Percentiles rank a stretch among this genome's conserved stretches.
Evolutionary conservation across 2,797 vertebrate genomes (phyloP).

Genomic region (Falco cherrug): DNA sequence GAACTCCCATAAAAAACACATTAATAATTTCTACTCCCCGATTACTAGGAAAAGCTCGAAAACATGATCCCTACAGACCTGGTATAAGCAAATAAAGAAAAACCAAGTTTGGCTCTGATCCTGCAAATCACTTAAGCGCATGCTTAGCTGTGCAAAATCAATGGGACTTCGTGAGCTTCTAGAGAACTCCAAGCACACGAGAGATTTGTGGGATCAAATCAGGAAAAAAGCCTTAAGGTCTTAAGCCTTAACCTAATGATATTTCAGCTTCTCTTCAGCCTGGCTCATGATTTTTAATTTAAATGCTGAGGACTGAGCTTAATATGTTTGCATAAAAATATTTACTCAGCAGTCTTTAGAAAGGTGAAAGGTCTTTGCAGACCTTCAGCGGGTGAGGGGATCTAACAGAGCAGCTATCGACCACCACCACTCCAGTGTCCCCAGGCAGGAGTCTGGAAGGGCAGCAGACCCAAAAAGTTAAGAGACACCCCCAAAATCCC

Average conservation of each 20-base stretch:
- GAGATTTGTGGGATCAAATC: constrained; percentile 38
- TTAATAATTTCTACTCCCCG: neutral
- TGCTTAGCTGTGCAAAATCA: constrained; percentile 31
- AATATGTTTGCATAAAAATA: neutral
- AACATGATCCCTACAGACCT: neutral
- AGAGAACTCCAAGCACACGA: neutral
- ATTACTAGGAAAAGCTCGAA: neutral
- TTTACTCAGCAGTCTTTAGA: neutral
- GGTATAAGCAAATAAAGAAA: constrained; percentile 29
- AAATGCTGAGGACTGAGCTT: neutral
- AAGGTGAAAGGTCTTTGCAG: neutral
- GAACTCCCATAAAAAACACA: neutral
- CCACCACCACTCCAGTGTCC: too few species aligned
- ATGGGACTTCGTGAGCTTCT: constrained; percentile 7
- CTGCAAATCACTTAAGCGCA: constrained; percentile 41
- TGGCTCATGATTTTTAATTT: neutral
- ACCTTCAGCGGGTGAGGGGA: neutral
- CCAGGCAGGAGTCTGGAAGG: neutral
- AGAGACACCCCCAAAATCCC: neutral
- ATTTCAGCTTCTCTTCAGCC: neutral
- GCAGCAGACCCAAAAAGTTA: neutral
- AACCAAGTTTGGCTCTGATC: constrained; percentile 27
- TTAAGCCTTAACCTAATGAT: constrained; percentile 29
- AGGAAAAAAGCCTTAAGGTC: neutral
- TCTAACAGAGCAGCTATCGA: neutral